Conservation (phyloP, 2,113 vertebrate genomes). For the Sylvilagus bachmani region DNA sequence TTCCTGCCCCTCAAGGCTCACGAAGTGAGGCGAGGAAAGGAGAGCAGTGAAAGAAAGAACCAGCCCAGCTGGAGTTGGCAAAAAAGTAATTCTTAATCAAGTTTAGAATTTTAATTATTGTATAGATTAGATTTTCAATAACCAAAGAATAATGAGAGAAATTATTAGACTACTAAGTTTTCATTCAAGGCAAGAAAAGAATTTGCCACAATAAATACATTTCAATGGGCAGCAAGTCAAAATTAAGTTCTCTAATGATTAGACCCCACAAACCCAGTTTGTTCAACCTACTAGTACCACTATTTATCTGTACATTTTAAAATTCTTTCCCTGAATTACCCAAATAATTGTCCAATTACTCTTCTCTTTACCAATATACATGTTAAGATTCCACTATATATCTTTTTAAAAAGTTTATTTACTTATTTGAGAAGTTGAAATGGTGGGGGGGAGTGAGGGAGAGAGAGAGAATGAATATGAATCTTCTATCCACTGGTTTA, state of each 20-base stretch:
- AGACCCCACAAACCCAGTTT: not conserved
- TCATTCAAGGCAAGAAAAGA: not conserved
- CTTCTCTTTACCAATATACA: not conserved
- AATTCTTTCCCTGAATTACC: not conserved
- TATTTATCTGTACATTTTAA: not conserved
- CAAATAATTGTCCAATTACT: not conserved
- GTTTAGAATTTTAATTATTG: slow-evolving; percentile 28
- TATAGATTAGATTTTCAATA: not conserved
- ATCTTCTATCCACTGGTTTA: too few relatives aligned
- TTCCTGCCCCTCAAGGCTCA: not conserved
- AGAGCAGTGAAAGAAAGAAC: not conserved
- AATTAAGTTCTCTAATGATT: not conserved
- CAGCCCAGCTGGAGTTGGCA: not conserved
- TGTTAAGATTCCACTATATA: not conserved
- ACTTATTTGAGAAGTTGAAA: too few relatives aligned
- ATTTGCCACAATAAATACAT: not conserved
- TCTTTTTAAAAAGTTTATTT: not conserved
- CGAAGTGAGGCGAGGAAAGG: not conserved
- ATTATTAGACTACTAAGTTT: not conserved
- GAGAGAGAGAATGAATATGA: too few relatives aligned
- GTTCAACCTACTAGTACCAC: not conserved
- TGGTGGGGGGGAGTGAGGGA: too few relatives aligned
- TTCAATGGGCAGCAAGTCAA: not conserved
- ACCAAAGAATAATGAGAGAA: slow-evolving; percentile 31
- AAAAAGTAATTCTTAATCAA: slow-evolving; percentile 15